phyloP scores from a whole-genome alignment of 2,888 invertebrate genomes.

The Drosophila maculinotata region DNA sequence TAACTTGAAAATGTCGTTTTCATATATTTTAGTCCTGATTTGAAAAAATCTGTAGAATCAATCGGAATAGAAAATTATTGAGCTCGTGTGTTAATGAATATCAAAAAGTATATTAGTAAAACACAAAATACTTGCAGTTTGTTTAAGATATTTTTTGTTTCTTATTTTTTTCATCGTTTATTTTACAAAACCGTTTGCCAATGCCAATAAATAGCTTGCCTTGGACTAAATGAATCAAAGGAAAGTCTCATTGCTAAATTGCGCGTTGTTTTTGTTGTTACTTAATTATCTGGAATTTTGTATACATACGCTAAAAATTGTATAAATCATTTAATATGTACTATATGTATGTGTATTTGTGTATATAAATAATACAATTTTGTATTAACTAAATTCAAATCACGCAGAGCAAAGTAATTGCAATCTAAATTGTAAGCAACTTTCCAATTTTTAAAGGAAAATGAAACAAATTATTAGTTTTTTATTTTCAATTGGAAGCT shows the following conservation, averaged over 20 bases:
- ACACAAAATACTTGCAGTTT: constrained; percentile 2
- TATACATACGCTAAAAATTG: constrained; percentile 32
- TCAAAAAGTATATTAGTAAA: constrained; percentile 4
- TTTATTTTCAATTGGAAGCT: constrained; percentile 49
- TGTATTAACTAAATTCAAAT: constrained; percentile 59
- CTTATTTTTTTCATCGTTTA: constrained; percentile 58
- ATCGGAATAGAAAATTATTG: too few species aligned
- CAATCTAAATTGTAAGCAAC: constrained; percentile 23
- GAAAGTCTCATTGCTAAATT: constrained; percentile 75
- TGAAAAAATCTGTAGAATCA: too few species aligned
- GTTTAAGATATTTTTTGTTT: constrained; percentile 18
- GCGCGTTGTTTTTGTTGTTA: constrained; percentile 60
- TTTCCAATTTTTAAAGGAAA: constrained; percentile 1
- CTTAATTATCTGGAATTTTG: constrained; percentile 63
- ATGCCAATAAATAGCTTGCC: constrained; percentile 43
- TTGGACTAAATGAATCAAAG: constrained; percentile 62
- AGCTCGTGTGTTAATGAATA: too few species aligned
- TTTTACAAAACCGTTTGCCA: constrained; percentile 64
- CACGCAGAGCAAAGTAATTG: constrained; percentile 54
- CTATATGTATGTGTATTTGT: constrained; percentile 25
- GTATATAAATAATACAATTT: constrained; percentile 68
- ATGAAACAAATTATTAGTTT: constrained; percentile 18
- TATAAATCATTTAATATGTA: constrained; percentile 48
- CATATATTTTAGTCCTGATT: too few species aligned
- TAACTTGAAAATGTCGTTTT: too few species aligned